Conservation (phyloP, 1,140 invertebrate genomes). For the Hestina assimilis region DNA sequence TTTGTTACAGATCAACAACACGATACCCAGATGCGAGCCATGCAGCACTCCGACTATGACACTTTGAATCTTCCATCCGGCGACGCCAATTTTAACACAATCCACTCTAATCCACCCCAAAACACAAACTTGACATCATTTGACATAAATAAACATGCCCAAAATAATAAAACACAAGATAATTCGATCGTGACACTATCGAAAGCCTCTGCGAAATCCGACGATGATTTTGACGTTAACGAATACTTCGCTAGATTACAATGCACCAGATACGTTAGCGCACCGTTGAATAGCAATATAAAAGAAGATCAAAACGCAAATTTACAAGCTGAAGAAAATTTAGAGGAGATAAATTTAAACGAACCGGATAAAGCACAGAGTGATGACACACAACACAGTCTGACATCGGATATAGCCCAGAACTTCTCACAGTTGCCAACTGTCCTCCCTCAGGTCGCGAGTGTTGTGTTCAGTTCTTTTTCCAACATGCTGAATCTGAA, state of each 20-base stretch:
- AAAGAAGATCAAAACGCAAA: slow-evolving; percentile 48
- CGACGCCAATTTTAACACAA: slow-evolving; percentile 44
- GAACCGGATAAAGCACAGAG: slow-evolving; percentile 49
- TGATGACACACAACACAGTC: slow-evolving; percentile 60
- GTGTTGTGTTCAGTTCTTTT: slow-evolving; percentile 80
- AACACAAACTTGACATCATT: slow-evolving; percentile 19
- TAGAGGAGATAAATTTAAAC: slow-evolving; percentile 71
- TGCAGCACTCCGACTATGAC: slow-evolving; percentile 40
- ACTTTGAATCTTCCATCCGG: slow-evolving; percentile 42
- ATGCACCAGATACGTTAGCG: slow-evolving; percentile 64
- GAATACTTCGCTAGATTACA: slow-evolving; percentile 73
- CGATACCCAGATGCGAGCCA: slow-evolving; percentile 35
- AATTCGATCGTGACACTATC: slow-evolving; percentile 23
- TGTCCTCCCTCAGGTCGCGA: slow-evolving; percentile 78
- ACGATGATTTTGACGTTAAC: slow-evolving; percentile 75
- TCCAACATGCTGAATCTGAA: slow-evolving; percentile 75
- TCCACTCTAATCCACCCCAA: slow-evolving; percentile 21
- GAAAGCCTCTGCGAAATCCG: slow-evolving; percentile 45
- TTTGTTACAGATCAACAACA: slow-evolving; percentile 60
- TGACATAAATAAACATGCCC: slow-evolving; percentile 14
- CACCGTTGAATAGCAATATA: slow-evolving; percentile 47
- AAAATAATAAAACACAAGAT: slow-evolving; percentile 25
- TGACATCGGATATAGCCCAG: slow-evolving; percentile 77
- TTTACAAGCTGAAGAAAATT: slow-evolving; percentile 52
- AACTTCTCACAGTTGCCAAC: slow-evolving; percentile 79